Base-by-base conservation (phyloP, 1,140 invertebrate genomes). In the Ostrea denselamellosa region DNA sequence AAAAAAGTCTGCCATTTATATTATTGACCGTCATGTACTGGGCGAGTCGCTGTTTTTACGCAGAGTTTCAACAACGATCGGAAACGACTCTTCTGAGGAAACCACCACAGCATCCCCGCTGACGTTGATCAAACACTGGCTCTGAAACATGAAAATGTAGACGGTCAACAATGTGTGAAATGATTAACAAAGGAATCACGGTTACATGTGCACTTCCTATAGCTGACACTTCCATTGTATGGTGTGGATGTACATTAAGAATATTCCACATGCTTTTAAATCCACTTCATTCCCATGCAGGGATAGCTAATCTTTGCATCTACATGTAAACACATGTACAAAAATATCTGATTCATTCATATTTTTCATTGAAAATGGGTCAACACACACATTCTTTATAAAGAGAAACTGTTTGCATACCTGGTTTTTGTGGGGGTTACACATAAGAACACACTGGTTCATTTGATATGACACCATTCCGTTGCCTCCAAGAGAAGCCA, bases 341-440 rank as follows among this genome's bases (percentile, higher is more conserved):
- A n/a, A n/a, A n/a, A n/a, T n/a, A n/a, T n/a, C n/a, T n/a, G n/a
- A n/a, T n/a, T n/a, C n/a, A n/a, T n/a, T n/a, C 34, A 44, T 44
- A 44, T 1, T 44, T 44, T 44, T 44, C 34, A 44, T 44, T 44
- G 34, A 44, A 44, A 44, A 44, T 44, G 34, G 34, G 34, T 44
- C 34, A 44, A 44, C 34, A 44, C 34, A 44, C 34, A 44, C 34
- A 44, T 44, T 44, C n/a, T 44, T 44, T 44, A 44, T 44, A 19
- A 0, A 83, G 51, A 14, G 10, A 17, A 14, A 22, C 12, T 84
- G 17, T 10, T 53, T 53, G 0, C 71, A 62, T 94, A 98, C 98
- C 96, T 99, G 98, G 96, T 99, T 99, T 95, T 99, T 99, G 94
- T 99, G 98, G 88, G 98, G 97, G 95, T 98, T 99, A 95, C 98